Conservation (phyloP, 2,888 invertebrate genomes). For the Saturnia pavonia region DNA sequence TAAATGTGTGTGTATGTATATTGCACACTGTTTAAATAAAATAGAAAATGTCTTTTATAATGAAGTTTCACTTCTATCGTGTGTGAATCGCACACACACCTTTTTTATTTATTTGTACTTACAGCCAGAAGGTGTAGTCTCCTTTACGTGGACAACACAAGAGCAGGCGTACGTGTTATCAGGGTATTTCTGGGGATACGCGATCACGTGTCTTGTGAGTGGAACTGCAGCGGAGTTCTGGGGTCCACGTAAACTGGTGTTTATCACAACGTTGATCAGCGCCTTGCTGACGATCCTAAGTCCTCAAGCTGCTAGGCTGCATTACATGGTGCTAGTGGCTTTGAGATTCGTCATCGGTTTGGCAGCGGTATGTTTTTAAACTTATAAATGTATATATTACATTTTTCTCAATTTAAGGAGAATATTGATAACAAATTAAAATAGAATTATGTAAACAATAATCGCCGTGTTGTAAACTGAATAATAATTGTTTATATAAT, state of each 20-base stretch:
- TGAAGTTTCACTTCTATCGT: no score
- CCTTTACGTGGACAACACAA: conserved; percentile 81
- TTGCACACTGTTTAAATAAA: not conserved
- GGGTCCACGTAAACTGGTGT: conserved; percentile 82
- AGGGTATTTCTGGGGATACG: conserved; percentile 81
- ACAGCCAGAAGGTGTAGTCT: conserved; percentile 66
- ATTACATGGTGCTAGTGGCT: conserved; percentile 81
- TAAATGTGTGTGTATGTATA: no score
- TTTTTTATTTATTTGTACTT: conserved; percentile 25
- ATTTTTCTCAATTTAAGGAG: no score
- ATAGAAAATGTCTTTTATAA: no score
- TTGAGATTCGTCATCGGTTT: conserved; percentile 83
- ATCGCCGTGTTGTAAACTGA: no score
- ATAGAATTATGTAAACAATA: no score
- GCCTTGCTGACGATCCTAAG: conserved; percentile 82
- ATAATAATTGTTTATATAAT: no score
- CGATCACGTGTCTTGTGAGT: conserved; percentile 83
- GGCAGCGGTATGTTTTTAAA: conserved; percentile 73
- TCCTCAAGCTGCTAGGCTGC: conserved; percentile 82
- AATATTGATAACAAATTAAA: no score
- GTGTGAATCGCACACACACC: not conserved
- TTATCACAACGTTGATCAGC: conserved; percentile 77
- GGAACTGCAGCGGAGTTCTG: conserved; percentile 85
- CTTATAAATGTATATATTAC: no score
- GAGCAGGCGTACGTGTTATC: conserved; percentile 85